Evolutionary conservation across 2,797 vertebrate species (phyloP), one percentile per base, ranked within the genome.

Genomic region (Gymnothorax javanicus): DNA sequence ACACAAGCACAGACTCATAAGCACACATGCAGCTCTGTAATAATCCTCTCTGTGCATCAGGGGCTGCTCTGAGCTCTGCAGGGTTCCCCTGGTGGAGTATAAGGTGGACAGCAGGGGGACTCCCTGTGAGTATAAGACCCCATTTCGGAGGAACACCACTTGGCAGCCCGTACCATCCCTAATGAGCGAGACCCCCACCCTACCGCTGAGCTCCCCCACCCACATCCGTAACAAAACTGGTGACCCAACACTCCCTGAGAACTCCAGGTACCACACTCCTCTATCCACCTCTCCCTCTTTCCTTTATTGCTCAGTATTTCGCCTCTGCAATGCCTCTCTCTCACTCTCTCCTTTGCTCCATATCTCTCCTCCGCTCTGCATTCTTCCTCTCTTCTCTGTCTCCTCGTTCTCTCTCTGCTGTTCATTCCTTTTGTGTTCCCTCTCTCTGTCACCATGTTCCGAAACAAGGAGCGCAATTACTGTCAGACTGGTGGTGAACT

Each of bases 21-120:
- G 81, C 20, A 50, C 58, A 25, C 69, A 58, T 43, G 20, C 27
- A 25, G 15, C n/a, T 0, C 23, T 17, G 60, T 62, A 62, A 62
- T 20, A 13, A 1, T 15, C 79, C 86, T 73, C 77, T 59, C 11
- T 86, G 25, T 88, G 8, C 85, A 52, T 81, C 94, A 99, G 98
- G 95, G 98, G 98, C 87, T 99, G 97, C 92, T 99, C 98, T 0
- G 98, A 99, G 94, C 97, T 99, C 56, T 99, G 98, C 94, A 97
- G 98, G 87, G 98, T 99, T 87, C 98, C 98, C 86, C 97, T 99
- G 98, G 98, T 99, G 89, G 98, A 99, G 92, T 99, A 99, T 93
- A 99, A 99, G 92, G 96, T 99, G 25, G 98, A 99, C 96, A 99
- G 97, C 0, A 97, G 99, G 94, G 98, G 98, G 43, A 97, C 97